Percentiles rank a stretch among this genome's conserved stretches.
These are phyloP conservation scores for Lophochroa leadbeateri DNA, from an alignment of 2,113 vertebrate species.

Conservation along the genomic window DNA sequence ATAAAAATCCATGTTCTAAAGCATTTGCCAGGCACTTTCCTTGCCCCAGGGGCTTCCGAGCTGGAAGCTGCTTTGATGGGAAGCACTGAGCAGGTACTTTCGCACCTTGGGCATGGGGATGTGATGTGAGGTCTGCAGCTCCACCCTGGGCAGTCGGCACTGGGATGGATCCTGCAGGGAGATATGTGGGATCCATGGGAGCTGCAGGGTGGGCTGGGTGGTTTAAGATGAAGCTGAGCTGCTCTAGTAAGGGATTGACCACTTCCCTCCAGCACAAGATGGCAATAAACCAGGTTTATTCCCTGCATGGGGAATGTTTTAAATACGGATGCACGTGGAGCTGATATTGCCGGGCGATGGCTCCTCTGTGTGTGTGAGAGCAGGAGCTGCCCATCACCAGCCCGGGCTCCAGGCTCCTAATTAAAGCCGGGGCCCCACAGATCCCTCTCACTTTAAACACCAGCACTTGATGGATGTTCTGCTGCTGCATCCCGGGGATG, in stretches of 20 bases:
- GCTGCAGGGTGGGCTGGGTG: neutral
- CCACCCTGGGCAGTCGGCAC: fast-evolving
- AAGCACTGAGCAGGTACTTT: neutral
- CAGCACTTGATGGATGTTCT: neutral
- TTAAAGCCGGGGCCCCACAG: neutral
- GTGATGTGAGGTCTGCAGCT: neutral
- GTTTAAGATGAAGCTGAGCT: neutral
- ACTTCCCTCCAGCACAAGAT: neutral
- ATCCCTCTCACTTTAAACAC: neutral
- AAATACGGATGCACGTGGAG: neutral
- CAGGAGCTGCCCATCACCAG: neutral
- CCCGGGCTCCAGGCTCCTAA: neutral
- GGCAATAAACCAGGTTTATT: neutral
- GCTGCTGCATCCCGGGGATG: neutral
- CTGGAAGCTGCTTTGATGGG: neutral
- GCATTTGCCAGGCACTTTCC: neutral
- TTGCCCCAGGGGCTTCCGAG: neutral
- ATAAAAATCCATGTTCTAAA: neutral
- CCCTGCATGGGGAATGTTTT: neutral
- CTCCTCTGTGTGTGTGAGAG: neutral
- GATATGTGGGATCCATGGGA: neutral
- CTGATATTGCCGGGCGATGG: neutral
- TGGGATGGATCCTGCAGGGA: fast-evolving
- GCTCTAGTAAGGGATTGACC: neutral
- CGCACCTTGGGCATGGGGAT: fast-evolving